A percentile compares a stretch with the other conserved stretches of the same genome.
These are phyloP conservation scores for Rhizoglyphus robini DNA, from an alignment of 1,140 invertebrate genomes.

Conservation along the genomic window DNA sequence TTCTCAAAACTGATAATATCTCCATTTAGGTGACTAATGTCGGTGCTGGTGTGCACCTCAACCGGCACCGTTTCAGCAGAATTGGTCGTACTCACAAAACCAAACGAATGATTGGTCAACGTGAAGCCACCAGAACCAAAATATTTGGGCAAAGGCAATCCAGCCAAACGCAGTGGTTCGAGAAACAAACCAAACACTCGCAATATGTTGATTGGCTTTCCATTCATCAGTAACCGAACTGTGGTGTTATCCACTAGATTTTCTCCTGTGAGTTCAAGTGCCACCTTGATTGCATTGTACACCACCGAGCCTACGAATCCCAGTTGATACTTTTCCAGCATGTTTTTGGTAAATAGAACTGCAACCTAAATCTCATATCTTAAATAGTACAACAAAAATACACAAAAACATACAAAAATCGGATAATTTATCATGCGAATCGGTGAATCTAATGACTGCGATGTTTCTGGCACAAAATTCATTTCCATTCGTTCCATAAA, in stretches of 20 bases:
- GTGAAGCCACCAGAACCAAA: background rate
- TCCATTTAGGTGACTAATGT: background rate
- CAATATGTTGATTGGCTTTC: background rate
- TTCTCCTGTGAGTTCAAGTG: slow-evolving; percentile 9
- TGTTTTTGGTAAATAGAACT: background rate
- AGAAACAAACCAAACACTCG: background rate
- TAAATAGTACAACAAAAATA: background rate
- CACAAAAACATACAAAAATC: background rate
- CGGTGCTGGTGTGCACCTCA: background rate
- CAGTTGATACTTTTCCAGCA: slow-evolving; percentile 7
- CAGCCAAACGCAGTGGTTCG: background rate
- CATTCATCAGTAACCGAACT: too few relatives aligned
- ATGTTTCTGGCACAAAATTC: background rate
- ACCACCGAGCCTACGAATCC: background rate
- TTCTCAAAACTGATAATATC: background rate
- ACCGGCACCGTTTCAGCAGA: background rate
- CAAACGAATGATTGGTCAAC: slow-evolving; percentile 7
- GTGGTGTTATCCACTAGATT: background rate
- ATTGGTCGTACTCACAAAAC: background rate
- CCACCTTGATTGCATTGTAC: slow-evolving; percentile 12
- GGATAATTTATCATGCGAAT: background rate
- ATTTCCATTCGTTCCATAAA: background rate
- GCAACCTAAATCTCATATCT: background rate
- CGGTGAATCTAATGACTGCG: background rate
- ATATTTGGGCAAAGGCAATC: background rate